These are phyloP conservation scores for Agrotis puta DNA, from an alignment of 2,888 invertebrate genomes.

Conservation along the genomic window DNA sequence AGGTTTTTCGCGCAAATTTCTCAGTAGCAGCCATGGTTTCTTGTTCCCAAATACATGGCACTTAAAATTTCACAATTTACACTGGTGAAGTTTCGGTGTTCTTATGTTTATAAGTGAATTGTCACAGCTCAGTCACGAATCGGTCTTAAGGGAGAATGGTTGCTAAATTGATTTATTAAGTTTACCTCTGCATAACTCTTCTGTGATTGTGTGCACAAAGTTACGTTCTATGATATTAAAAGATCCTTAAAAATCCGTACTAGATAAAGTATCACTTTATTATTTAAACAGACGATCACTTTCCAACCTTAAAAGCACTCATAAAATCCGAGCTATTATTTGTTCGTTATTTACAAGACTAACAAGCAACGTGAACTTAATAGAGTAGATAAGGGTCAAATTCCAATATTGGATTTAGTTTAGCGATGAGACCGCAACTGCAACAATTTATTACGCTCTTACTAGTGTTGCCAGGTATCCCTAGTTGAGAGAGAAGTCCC, in stretches of 20 bases:
- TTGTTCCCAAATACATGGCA: too few species aligned
- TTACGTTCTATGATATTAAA: not conserved
- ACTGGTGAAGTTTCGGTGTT: too few species aligned
- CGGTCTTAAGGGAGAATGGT: too few species aligned
- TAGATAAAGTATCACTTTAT: not conserved
- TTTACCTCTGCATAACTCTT: not conserved
- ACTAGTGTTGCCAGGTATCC: conserved; percentile 35
- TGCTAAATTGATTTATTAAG: too few species aligned
- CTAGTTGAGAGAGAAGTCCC: too few species aligned
- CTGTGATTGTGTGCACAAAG: not conserved
- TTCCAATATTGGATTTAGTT: conserved; percentile 79
- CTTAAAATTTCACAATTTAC: too few species aligned
- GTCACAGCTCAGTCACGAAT: too few species aligned
- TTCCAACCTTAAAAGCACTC: conserved; percentile 43
- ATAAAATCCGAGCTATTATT: conserved; percentile 65
- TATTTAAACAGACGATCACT: not conserved
- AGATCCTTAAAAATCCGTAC: not conserved
- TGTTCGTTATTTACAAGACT: conserved; percentile 68
- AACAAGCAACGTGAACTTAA: conserved; percentile 70
- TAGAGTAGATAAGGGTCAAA: conserved; percentile 72
- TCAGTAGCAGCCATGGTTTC: not conserved
- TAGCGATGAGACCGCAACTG: conserved; percentile 73
- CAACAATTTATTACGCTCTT: conserved; percentile 72
- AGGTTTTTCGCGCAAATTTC: not conserved
- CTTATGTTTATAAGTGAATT: too few species aligned